Evolutionary conservation across 1,140 invertebrate species (phyloP).

Genomic region (Hormaphis cornu): DNA sequence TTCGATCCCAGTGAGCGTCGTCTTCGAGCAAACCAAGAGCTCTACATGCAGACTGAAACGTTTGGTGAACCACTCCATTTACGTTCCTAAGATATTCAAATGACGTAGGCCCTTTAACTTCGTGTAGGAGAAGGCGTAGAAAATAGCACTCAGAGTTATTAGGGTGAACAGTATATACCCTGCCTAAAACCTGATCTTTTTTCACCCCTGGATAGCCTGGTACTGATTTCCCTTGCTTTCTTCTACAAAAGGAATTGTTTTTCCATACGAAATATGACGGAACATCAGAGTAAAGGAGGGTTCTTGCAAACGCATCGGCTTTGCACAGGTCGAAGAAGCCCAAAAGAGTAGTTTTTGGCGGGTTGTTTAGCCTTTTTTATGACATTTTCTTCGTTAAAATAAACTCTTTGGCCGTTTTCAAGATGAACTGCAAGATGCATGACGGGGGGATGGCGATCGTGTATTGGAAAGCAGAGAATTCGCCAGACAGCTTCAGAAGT

Average conservation of each 20-base stretch:
- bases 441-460: constrained; percentile 41
- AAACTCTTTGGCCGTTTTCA: constrained; percentile 39
- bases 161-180: constrained; percentile 41
- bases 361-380: neutral
- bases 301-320: constrained; percentile 28
- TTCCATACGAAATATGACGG: constrained; percentile 24
- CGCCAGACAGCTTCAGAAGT: constrained; percentile 42
- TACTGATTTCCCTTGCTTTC: constrained; percentile 33
- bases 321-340: constrained; percentile 38
- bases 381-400: constrained; percentile 36
- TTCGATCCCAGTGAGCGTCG: constrained; percentile 39
- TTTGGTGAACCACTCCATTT: constrained; percentile 36
- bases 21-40: constrained; percentile 35
- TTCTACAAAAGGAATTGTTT: constrained; percentile 26
- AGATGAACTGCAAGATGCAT: constrained; percentile 40
- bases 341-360: constrained; percentile 39
- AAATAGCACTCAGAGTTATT: constrained; percentile 40
- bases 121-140: constrained; percentile 37
- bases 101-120: constrained; percentile 41
- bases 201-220: constrained; percentile 32
- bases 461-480: constrained; percentile 41
- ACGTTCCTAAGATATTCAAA: constrained; percentile 42
- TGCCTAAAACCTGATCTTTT: constrained; percentile 36
- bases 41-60: constrained; percentile 36
- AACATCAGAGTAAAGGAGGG: constrained; percentile 28